phyloP scores from a whole-genome alignment of 2,113 vertebrate species.

The Erythrolamprus reginae region DNA sequence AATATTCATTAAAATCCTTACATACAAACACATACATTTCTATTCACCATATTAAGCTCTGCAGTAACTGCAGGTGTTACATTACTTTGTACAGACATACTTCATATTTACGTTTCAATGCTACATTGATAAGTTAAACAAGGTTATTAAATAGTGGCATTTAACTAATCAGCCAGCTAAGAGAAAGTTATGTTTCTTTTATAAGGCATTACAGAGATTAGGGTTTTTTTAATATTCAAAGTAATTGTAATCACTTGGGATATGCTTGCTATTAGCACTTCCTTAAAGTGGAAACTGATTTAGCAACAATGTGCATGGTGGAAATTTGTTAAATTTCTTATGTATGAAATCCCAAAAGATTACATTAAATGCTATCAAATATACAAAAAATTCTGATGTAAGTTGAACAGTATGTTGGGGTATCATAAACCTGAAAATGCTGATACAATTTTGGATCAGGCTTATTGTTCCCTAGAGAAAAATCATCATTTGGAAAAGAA shows the following conservation, averaged over 20 bases:
- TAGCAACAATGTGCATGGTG: not conserved
- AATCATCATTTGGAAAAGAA: not conserved
- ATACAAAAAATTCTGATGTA: not conserved
- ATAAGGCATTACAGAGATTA: not conserved
- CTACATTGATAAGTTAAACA: not conserved
- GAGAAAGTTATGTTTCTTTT: not conserved
- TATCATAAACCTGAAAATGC: conserved; percentile 11
- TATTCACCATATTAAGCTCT: not conserved
- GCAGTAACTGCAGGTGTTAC: not conserved
- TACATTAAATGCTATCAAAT: not conserved
- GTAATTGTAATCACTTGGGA: not conserved
- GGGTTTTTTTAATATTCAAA: not conserved
- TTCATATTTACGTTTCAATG: not conserved
- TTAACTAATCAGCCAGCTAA: conserved; percentile 3
- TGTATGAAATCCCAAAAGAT: conserved; percentile 11
- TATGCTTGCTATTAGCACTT: not conserved
- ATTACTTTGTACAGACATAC: not conserved
- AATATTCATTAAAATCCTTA: not conserved
- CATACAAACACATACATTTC: not conserved
- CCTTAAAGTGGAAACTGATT: not conserved
- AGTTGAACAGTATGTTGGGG: not conserved
- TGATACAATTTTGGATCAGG: not conserved
- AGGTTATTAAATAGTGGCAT: conserved; percentile 7
- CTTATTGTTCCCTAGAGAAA: not conserved
- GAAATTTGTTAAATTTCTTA: not conserved